Conservation (phyloP, 2,797 vertebrate genomes). For the Morus bassanus region DNA sequence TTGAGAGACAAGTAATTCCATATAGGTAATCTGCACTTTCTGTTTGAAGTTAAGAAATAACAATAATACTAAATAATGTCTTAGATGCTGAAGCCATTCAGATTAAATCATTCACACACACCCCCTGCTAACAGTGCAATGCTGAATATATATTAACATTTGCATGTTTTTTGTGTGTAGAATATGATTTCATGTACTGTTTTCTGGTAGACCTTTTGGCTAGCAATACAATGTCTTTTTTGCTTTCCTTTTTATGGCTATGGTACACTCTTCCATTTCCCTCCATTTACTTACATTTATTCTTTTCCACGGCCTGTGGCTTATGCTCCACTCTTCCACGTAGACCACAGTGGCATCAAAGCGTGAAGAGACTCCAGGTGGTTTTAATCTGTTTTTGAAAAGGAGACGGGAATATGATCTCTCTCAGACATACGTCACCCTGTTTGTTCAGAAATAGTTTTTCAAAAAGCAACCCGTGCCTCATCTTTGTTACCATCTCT, state of each 20-base stretch:
- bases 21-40: not conserved
- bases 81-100: not conserved
- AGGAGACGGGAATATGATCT: not conserved
- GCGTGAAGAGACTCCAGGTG: not conserved
- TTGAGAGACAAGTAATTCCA: not conserved
- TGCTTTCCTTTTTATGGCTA: not conserved
- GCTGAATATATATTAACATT: not conserved
- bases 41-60: not conserved
- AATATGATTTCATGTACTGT: not conserved
- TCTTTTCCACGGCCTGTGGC: rapidly evolving
- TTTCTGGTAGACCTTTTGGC: not conserved
- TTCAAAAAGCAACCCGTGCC: not conserved
- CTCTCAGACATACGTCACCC: not conserved
- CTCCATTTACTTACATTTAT: not conserved
- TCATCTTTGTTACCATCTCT: not conserved
- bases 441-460: not conserved
- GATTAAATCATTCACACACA: not conserved
- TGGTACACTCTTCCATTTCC: not conserved
- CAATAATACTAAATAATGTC: not conserved
- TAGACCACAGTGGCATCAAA: not conserved
- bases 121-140: not conserved
- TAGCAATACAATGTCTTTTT: not conserved
- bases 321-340: not conserved
- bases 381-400: not conserved
- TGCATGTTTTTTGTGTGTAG: not conserved